These are phyloP conservation scores for Panorpa germanica DNA, from an alignment of 2,888 invertebrate genomes.

Conservation along the genomic window DNA sequence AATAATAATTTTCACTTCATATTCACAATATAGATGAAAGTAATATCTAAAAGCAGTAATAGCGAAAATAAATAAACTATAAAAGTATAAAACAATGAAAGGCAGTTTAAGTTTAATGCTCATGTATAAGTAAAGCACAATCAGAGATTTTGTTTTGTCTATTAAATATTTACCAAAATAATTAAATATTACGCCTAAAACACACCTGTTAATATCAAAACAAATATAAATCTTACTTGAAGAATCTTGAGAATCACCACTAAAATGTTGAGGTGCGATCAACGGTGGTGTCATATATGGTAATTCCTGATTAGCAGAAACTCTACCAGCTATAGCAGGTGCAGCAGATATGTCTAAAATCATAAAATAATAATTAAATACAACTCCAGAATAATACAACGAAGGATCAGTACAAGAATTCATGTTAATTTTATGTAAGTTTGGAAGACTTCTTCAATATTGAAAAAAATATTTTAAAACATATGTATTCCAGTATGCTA, in stretches of 20 bases:
- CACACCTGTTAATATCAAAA: slow-evolving; percentile 2
- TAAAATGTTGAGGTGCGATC: slow-evolving; percentile 48
- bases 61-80: no score
- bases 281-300: slow-evolving; percentile 79
- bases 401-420: not conserved
- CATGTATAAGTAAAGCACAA: no score
- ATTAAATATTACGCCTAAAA: not conserved
- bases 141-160: no score
- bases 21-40: no score
- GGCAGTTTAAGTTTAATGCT: no score
- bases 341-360: slow-evolving; percentile 74
- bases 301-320: slow-evolving; percentile 72
- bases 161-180: slow-evolving; percentile 1
- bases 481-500: no score
- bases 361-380: slow-evolving; percentile 7
- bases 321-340: slow-evolving; percentile 66
- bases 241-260: slow-evolving; percentile 81
- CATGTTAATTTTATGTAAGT: no score
- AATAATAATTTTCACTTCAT: slow-evolving; percentile 11
- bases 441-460: no score
- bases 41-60: no score
- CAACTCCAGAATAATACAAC: not conserved
- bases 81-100: no score
- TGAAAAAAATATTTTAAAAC: no score
- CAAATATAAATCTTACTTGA: slow-evolving; percentile 35